Conservation (phyloP, 2,888 invertebrate genomes). For the Opisthograptis luteolata region DNA sequence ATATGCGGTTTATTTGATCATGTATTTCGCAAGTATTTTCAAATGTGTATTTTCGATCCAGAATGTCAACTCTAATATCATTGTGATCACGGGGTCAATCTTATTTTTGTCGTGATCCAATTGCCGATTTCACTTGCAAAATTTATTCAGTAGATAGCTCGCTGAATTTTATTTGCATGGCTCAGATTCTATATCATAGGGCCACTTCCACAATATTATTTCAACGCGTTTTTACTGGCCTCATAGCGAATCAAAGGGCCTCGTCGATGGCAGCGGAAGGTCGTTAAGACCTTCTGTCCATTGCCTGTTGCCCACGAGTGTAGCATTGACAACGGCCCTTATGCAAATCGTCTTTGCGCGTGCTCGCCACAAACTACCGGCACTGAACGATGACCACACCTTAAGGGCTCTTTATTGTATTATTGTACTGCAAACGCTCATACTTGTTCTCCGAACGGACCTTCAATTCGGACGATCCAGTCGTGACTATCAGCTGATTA, state of each 20-base stretch:
- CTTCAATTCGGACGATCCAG: slow-evolving; percentile 52
- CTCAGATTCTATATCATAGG: slow-evolving; percentile 28
- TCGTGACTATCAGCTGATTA: slow-evolving; percentile 53
- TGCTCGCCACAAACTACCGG: slow-evolving; percentile 51
- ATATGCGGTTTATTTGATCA: no score
- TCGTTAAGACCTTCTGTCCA: slow-evolving; percentile 68
- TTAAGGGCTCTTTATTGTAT: slow-evolving; percentile 38
- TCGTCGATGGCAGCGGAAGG: slow-evolving; percentile 65
- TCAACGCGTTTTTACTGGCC: slow-evolving; percentile 52
- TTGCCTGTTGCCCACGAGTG: slow-evolving; percentile 60
- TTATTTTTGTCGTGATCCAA: slow-evolving; percentile 22
- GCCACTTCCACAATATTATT: slow-evolving; percentile 48
- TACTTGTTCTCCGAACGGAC: slow-evolving; percentile 41
- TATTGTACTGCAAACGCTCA: slow-evolving; percentile 43
- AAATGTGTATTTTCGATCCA: slow-evolving; percentile 25
- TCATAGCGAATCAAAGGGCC: slow-evolving; percentile 77
- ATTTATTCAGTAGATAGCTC: slow-evolving; percentile 39
- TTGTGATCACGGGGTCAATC: slow-evolving; percentile 25
- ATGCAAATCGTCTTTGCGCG: slow-evolving; percentile 74
- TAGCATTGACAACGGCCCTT: slow-evolving; percentile 74
- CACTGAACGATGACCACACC: slow-evolving; percentile 34
- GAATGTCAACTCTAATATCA: slow-evolving; percentile 13
- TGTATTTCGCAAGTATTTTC: no score
- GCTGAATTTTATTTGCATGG: slow-evolving; percentile 33
- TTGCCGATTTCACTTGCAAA: slow-evolving; percentile 42